Base-by-base conservation (phyloP, 1,140 invertebrate genomes). In the Oedothorax gibbosus region DNA sequence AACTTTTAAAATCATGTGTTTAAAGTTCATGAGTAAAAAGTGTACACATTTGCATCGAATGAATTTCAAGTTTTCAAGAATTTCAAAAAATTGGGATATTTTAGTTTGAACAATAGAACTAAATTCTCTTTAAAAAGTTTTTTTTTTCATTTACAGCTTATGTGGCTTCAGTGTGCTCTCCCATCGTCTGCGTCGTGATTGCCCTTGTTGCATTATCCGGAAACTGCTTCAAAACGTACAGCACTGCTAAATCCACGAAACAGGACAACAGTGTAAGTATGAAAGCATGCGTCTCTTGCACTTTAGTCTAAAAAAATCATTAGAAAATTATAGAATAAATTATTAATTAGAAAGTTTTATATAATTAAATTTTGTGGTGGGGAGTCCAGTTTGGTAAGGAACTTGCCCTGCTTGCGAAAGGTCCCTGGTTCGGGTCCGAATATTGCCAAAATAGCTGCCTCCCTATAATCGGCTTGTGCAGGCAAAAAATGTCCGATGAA, bases 101-200 rank as follows among this genome's bases (percentile, higher is more conserved):
- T 35, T 5, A 35, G 5, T 35, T 35, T 35, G 35, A 5, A 35
- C 1, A 35, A 35, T 35, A 35, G 5, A 35, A 35, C 35, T 35
- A 35, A 35, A 35, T 1, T 35, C 5, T 35, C 35, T 35, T 15
- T 14, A 20, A 5, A 64, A 15, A 64, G 20, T 9, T 21, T 0
- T 75, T 60, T 21, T 8, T 35, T 77, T 77, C 10, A 0, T 20
- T 66, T 54, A 49, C 14, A 79, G 77, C 77, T 54, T 79, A 78
- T 51, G 21, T 79, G 21, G 21, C 50, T 53, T 79, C 77, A 0
- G 77, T 79, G 9, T 79, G 50, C 21, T 68, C 77, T 2, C 77
- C 77, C 3, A 79, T 79, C 12, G n/a, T 35, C 11, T 79, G 77
- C 12, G 54, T 79, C 11, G 77, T 79, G 7, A 53, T 79, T 12